A percentile compares a stretch with the other conserved stretches of the same genome.
Evolutionary conservation across 2,888 invertebrate genomes (phyloP).

Genomic region (Sphecodes monilicornis): DNA sequence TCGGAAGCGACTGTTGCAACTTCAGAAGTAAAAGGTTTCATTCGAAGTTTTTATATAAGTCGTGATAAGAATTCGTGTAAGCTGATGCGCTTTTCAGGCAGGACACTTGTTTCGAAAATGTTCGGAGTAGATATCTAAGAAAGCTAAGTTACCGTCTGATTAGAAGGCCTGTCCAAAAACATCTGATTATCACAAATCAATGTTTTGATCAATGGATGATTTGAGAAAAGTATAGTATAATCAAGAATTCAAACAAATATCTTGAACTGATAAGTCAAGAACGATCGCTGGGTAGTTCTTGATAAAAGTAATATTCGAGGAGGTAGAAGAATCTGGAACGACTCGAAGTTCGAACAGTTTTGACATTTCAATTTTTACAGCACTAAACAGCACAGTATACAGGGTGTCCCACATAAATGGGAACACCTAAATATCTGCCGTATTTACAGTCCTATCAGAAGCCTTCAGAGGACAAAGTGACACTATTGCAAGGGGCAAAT

Average conservation of each 20-base stretch:
- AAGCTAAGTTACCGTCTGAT: neutral
- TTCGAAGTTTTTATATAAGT: neutral
- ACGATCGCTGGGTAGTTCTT: neutral
- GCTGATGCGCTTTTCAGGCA: neutral
- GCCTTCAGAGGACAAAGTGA: too few species aligned
- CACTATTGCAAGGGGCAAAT: too few species aligned
- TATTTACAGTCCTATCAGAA: too few species aligned
- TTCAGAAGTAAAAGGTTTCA: neutral
- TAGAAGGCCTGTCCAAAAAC: too few species aligned
- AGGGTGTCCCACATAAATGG: too few species aligned
- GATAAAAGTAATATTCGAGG: neutral
- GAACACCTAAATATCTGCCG: too few species aligned
- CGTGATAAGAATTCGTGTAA: neutral
- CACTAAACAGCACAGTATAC: neutral
- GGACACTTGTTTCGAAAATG: neutral
- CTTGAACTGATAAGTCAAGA: neutral
- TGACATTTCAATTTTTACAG: neutral
- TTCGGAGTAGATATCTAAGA: neutral
- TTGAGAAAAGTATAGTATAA: neutral
- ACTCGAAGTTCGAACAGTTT: neutral
- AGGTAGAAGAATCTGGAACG: neutral
- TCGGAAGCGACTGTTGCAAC: neutral
- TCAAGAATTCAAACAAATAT: neutral
- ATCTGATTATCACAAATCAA: neutral
- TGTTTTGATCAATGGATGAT: too few species aligned